Evolutionary conservation across 2,888 invertebrate species (phyloP).

Genomic region (Mesoligia furuncula): DNA sequence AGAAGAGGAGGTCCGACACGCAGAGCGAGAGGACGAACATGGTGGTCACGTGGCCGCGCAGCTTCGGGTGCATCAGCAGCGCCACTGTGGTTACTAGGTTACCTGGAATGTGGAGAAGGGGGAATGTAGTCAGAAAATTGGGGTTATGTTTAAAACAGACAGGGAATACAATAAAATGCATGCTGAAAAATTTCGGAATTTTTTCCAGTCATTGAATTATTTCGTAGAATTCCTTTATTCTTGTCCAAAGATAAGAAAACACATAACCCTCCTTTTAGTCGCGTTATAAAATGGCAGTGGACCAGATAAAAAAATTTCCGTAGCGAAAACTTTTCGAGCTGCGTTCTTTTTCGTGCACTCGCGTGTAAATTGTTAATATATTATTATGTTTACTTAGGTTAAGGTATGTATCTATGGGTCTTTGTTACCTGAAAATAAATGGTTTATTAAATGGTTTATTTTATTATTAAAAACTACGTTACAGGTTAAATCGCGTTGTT

Average conservation of each 20-base stretch:
- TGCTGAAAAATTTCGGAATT: neutral
- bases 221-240: conserved; percentile 1
- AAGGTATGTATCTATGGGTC: too few relatives aligned
- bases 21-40: conserved; percentile 96
- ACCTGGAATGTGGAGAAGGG: conserved; percentile 89
- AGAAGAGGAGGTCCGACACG: conserved; percentile 96
- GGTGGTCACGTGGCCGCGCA: conserved; percentile 95
- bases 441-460: too few relatives aligned
- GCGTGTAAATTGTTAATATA: too few relatives aligned
- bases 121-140: neutral
- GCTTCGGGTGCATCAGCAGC: conserved; percentile 93
- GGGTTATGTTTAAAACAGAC: neutral
- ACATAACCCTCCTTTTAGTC: too few relatives aligned
- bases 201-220: neutral
- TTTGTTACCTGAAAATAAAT: too few relatives aligned
- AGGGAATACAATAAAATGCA: neutral
- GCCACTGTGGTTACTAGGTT: conserved; percentile 96
- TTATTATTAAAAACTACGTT: conserved; percentile 14
- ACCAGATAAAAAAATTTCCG: neutral
- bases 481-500: conserved; percentile 30
- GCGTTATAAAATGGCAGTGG: conserved; percentile 4
- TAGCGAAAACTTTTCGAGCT: neutral
- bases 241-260: neutral
- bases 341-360: conserved; percentile 31
- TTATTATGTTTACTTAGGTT: too few relatives aligned